Conservation (phyloP, 1,140 invertebrate genomes). For the Drosophila arawakana region DNA sequence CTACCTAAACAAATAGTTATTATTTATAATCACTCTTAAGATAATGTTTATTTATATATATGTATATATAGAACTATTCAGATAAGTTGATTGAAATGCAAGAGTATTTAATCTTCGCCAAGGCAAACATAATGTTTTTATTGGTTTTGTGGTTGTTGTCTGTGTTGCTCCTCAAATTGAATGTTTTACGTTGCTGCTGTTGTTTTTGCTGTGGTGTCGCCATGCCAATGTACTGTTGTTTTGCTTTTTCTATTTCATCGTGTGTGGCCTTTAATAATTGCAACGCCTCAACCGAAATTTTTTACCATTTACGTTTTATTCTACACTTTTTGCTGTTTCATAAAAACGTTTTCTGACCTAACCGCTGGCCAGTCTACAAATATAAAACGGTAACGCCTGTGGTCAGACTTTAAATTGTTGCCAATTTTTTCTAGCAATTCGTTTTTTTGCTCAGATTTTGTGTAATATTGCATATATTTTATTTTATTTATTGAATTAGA, state of each 20-base stretch:
- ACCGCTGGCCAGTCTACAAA: slow-evolving; percentile 59
- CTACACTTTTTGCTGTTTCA: slow-evolving; percentile 29
- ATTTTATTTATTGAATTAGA: slow-evolving; percentile 81
- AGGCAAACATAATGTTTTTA: background rate
- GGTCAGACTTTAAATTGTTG: slow-evolving; percentile 76
- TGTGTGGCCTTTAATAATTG: slow-evolving; percentile 76
- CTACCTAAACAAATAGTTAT: too few relatives aligned
- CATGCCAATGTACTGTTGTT: slow-evolving; percentile 67
- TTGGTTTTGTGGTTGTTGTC: slow-evolving; percentile 27
- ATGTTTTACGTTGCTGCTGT: slow-evolving; percentile 45
- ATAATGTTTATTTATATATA: too few relatives aligned
- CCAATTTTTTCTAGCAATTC: slow-evolving; percentile 53
- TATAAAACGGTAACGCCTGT: slow-evolving; percentile 59
- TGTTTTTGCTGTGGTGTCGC: slow-evolving; percentile 43
- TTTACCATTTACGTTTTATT: slow-evolving; percentile 61
- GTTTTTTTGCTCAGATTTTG: slow-evolving; percentile 19
- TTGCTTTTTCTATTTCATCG: slow-evolving; percentile 31
- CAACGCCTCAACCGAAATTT: slow-evolving; percentile 77
- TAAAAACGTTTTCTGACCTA: slow-evolving; percentile 21
- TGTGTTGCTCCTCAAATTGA: background rate
- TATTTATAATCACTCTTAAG: too few relatives aligned
- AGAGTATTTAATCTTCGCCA: too few relatives aligned
- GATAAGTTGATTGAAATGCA: too few relatives aligned
- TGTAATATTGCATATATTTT: slow-evolving; percentile 35
- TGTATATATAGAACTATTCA: too few relatives aligned